Base-by-base conservation (phyloP, 2,888 invertebrate species). In the Griposia aprilina region DNA sequence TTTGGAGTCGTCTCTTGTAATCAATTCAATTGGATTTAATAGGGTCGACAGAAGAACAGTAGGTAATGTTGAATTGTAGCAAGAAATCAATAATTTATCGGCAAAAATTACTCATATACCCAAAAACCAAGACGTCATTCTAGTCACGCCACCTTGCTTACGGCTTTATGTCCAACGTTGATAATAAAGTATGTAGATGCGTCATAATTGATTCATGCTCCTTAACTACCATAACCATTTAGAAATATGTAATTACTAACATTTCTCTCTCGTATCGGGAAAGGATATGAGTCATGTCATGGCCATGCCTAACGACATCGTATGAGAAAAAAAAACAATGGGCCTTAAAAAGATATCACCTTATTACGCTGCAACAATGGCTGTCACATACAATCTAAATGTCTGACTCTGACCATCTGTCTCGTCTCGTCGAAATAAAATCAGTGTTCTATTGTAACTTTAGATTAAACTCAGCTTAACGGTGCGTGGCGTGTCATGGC, bases 381-480 rank as follows among this genome's bases (percentile, higher is more conserved):
- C 50, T 71, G 80, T 75, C 76, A 65, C 74, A 67, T 76, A 82
- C 74, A 63, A 75, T 79, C 85, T 87, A 86, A 83, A 82, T 48
- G 80, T 83, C 81, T 76, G 45, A 26, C 7, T 79, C 48, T 48
- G 87, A 89, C 90, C 93, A 93, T 93, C 90, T 93, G 93, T 90
- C 86, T 81, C 74, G 81, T 83, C 86, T 82, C 70, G 84, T 83
- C 86, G 84, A 91, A 91, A 92, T 91, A 91, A 93, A 94, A 94
- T 93, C 92, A 93, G 91, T 90, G 88, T 80, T 85, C 92, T 89
- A 94, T 94, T 94, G 93, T 94, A 91, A 88, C 78, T 84, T 72
- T 91, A 90, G 91, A 91, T 92, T 89, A 89, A 89, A 89, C 79
- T 70, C 89, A 85, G 88, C 89, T 92, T 92, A 94, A 94, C 93